Conservation (phyloP, 2,113 vertebrate species). For the Myotis davidii region DNA sequence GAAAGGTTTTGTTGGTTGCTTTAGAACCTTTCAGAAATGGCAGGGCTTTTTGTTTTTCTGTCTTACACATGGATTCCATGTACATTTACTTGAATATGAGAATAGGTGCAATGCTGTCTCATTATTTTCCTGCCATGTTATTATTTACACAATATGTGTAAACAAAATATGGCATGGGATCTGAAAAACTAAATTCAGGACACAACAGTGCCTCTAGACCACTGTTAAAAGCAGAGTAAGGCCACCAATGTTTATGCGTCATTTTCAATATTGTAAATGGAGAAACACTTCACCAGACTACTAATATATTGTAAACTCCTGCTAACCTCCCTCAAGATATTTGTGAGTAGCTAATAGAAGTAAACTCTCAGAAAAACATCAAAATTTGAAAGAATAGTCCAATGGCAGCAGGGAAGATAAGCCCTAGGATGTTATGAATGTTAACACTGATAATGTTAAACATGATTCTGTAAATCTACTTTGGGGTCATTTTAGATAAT, state of each 20-base stretch:
- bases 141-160: not conserved
- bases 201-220: not conserved
- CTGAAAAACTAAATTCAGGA: not conserved
- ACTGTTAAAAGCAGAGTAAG: not conserved
- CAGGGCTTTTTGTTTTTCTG: not conserved
- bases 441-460: conserved; percentile 13
- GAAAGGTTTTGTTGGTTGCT: not conserved
- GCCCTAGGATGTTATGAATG: not conserved
- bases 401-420: not conserved
- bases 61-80: not conserved
- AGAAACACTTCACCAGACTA: not conserved
- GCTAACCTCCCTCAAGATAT: not conserved
- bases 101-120: not conserved
- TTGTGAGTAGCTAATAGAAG: not conserved
- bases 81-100: not conserved
- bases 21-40: not conserved
- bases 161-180: not conserved
- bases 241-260: not conserved
- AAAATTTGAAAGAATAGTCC: not conserved
- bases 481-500: not conserved
- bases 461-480: not conserved
- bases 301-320: not conserved
- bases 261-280: not conserved
- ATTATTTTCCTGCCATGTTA: not conserved
- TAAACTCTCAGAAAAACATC: not conserved